Base-by-base conservation (phyloP, 1,140 invertebrate genomes). In the roundworm (Caenorhabditis elegans) region DNA sequence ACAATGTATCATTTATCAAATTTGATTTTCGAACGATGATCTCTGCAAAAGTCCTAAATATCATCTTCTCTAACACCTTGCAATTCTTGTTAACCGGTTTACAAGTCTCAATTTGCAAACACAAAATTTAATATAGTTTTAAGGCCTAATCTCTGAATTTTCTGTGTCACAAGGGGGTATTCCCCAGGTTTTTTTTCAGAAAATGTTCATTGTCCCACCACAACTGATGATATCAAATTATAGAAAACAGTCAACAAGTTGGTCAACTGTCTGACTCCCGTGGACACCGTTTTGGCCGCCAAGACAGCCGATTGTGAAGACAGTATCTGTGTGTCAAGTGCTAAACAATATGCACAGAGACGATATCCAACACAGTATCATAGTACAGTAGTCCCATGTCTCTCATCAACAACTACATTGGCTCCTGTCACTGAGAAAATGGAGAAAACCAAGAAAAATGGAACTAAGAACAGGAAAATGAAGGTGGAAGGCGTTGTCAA, bases 171-270 rank as follows among this genome's bases (percentile, higher is more conserved):
- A 15, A 49, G 13, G 47, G 47, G 47, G 47, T 19, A 19, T 49
- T 19, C 47, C 47, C 47, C 47, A n/a, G 39, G 15, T 43, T 43
- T 43, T 5, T 8, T 43, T 43, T 43, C 6, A 43, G 5, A 8
- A 8, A 15, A 43, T 43, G 39, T 43, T 43, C 6, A 43, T 43
- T 43, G 5, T 5, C 15, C 15, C 6, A 8, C 15, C 6, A 43
- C 15, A 43, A 43, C 39, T 8, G 39, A 5, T n/a, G 6, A 43
- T 43, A 43, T 43, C 39, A 43, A 43, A 43, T 53, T 53, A 24
- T 28, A 60, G 53, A 60, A 60, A 60, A 34, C 53, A 31, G 53
- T 60, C 1, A 70, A 70, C 34, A 70, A 70, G n/a, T n/a, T 70
- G 60, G 60, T 70, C 34, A 70, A 70, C 19, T 70, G 60, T 13